phyloP scores from a whole-genome alignment of 2,113 vertebrate species.

The Cyanoliseus patagonus region DNA sequence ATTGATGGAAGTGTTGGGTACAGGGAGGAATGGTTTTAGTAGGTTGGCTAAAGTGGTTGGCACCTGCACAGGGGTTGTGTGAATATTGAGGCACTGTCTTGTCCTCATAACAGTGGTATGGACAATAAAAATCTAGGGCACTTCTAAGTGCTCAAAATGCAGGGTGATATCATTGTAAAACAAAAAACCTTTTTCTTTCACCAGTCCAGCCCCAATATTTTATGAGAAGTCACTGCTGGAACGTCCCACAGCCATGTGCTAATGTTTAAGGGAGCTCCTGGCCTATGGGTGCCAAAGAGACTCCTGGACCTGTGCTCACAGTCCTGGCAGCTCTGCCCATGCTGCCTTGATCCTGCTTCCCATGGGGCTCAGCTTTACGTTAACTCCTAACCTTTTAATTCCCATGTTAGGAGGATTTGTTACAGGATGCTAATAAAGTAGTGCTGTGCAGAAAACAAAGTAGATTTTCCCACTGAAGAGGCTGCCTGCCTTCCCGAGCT shows the following conservation, averaged over 20 bases:
- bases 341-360: not conserved
- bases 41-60: not conserved
- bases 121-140: not conserved
- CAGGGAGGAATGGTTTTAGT: not conserved
- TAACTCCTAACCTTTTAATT: not conserved
- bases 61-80: not conserved
- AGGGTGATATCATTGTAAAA: not conserved
- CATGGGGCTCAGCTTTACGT: not conserved
- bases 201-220: not conserved
- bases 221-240: not conserved
- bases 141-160: not conserved
- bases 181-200: not conserved
- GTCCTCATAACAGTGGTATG: accelerated
- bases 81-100: not conserved
- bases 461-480: not conserved
- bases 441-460: not conserved
- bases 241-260: not conserved
- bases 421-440: accelerated
- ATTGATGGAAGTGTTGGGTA: not conserved
- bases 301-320: not conserved
- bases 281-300: accelerated
- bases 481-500: not conserved
- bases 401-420: not conserved
- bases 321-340: not conserved
- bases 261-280: not conserved